Evolutionary conservation across 2,797 vertebrate genomes (phyloP).

Genomic region (Champsocephalus gunnari): DNA sequence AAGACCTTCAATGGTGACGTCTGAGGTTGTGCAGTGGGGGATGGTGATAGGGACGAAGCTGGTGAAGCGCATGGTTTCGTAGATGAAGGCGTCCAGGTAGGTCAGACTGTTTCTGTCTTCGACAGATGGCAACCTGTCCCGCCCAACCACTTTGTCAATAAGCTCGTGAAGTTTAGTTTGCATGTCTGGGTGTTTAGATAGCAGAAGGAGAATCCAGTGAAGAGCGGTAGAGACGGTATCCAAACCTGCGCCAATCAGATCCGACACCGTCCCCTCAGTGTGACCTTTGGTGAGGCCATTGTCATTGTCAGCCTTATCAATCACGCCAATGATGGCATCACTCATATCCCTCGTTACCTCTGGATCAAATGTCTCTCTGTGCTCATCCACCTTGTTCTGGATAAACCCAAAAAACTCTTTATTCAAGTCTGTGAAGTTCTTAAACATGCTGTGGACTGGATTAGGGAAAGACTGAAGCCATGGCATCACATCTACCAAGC

Average conservation of each 20-base stretch:
- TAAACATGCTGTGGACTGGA: constrained; percentile 83
- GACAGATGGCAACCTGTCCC: constrained; percentile 74
- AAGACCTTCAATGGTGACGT: constrained; percentile 82
- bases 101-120: constrained; percentile 79
- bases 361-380: constrained; percentile 80
- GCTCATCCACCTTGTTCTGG: constrained; percentile 80
- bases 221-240: constrained; percentile 86
- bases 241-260: constrained; percentile 86
- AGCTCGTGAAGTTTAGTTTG: constrained; percentile 82
- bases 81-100: constrained; percentile 86
- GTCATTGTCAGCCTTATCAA: constrained; percentile 61
- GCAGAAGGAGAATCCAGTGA: constrained; percentile 85
- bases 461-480: constrained; percentile 89
- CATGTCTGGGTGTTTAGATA: constrained; percentile 81
- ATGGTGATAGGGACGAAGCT: constrained; percentile 89
- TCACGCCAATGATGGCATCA: constrained; percentile 81
- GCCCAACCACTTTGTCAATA: constrained; percentile 83
- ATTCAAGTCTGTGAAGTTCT: constrained; percentile 84
- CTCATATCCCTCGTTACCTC: constrained; percentile 81
- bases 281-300: constrained; percentile 74
- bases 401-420: constrained; percentile 84
- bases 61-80: constrained; percentile 85
- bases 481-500: constrained; percentile 89
- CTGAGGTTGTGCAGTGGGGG: constrained; percentile 86
- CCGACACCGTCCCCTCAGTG: constrained; percentile 81